These are phyloP conservation scores for Origma solitaria DNA, from an alignment of 2,113 vertebrate genomes.

Conservation along the genomic window DNA sequence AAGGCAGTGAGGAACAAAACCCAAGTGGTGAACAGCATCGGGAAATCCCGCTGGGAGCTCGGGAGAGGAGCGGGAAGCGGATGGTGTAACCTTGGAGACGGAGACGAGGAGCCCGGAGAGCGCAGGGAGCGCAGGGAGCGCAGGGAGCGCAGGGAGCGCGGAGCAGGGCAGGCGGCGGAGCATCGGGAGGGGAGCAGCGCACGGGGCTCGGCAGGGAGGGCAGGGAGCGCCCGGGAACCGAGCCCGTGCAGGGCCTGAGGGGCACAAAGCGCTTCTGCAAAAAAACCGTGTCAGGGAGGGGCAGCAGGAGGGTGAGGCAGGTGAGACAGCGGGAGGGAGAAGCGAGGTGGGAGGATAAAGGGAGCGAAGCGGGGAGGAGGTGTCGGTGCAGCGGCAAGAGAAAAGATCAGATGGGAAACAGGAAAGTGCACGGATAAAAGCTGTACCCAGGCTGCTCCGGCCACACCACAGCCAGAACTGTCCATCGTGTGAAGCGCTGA, in stretches of 20 bases:
- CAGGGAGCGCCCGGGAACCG: not conserved
- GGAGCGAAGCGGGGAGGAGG: not conserved
- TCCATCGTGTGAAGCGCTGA: accelerated
- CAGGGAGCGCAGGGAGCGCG: not conserved
- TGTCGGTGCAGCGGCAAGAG: not conserved
- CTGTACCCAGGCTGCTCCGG: not conserved
- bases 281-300: not conserved
- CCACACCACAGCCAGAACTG: not conserved
- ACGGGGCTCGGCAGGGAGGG: not conserved
- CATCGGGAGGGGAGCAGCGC: accelerated
- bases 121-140: not conserved
- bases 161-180: not conserved
- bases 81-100: conserved; percentile 66
- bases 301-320: not conserved
- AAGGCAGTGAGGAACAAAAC: not conserved
- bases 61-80: not conserved
- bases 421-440: not conserved
- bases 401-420: not conserved
- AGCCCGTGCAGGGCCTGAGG: not conserved
- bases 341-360: not conserved
- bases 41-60: not conserved
- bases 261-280: not conserved
- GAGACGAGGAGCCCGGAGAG: not conserved
- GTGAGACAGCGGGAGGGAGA: not conserved
- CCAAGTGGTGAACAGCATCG: not conserved